These are phyloP conservation scores for Dryoscopus gambensis DNA, from an alignment of 2,113 vertebrate genomes.

Conservation along the genomic window DNA sequence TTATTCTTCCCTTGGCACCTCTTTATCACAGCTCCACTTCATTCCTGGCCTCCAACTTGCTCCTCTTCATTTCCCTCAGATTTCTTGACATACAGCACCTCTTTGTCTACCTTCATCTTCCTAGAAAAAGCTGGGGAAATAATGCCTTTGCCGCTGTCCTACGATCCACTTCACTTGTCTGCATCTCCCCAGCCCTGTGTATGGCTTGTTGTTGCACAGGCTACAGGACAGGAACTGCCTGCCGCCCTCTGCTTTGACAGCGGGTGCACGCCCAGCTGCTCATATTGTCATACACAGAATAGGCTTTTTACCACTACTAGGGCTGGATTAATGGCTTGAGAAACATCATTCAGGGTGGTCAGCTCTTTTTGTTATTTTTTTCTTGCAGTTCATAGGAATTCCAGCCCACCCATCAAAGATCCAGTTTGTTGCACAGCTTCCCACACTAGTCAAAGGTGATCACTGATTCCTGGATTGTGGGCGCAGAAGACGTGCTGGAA, in stretches of 20 bases:
- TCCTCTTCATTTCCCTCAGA: not conserved
- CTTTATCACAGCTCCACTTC: not conserved
- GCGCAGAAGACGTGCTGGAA: not conserved
- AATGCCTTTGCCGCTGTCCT: not conserved
- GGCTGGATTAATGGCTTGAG: not conserved
- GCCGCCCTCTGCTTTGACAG: not conserved
- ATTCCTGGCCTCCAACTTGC: not conserved
- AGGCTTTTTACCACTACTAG: not conserved
- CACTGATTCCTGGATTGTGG: not conserved
- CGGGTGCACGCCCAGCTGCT: not conserved
- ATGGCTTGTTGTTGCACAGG: not conserved
- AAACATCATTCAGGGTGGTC: not conserved
- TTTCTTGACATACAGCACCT: not conserved
- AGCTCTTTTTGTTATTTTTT: not conserved
- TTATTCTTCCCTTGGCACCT: not conserved
- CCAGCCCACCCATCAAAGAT: not conserved
- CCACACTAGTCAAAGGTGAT: not conserved
- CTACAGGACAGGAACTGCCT: not conserved
- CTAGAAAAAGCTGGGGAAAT: not conserved
- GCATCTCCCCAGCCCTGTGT: not conserved
- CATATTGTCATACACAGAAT: not conserved
- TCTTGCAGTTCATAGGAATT: not conserved
- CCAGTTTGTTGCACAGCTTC: not conserved
- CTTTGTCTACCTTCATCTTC: not conserved
- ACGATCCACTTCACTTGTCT: not conserved